These are phyloP conservation scores for Cacatua alba DNA, from an alignment of 2,113 vertebrate genomes.

Conservation along the genomic window DNA sequence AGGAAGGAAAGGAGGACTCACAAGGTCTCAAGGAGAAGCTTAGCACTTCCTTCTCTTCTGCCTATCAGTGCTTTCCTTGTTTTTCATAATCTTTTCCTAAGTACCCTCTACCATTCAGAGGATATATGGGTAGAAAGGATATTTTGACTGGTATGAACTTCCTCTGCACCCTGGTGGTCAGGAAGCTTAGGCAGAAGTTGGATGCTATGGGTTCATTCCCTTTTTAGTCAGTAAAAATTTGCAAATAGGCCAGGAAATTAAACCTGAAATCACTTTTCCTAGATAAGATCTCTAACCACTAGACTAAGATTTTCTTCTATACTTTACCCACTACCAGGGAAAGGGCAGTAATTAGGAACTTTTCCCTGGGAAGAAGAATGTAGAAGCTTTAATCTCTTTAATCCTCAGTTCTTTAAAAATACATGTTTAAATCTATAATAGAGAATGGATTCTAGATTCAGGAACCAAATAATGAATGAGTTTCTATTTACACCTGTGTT, in stretches of 20 bases:
- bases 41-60: neutral
- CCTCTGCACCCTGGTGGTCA: neutral
- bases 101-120: neutral
- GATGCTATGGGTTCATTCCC: neutral
- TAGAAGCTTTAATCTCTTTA: neutral
- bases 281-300: neutral
- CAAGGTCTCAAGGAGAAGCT: neutral
- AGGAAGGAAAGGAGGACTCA: neutral
- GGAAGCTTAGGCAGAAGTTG: neutral
- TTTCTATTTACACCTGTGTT: neutral
- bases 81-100: neutral
- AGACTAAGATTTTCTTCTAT: neutral
- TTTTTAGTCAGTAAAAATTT: neutral
- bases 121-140: neutral
- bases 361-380: neutral
- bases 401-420: neutral
- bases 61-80: neutral
- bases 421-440: neutral
- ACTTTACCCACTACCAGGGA: neutral
- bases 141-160: neutral
- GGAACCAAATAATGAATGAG: neutral
- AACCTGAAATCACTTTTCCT: neutral
- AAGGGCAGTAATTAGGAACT: neutral
- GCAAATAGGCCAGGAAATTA: neutral
- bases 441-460: neutral